These are phyloP conservation scores for Plecturocebus donacophilus DNA, from an alignment of 2,113 vertebrate species.

Conservation along the genomic window DNA sequence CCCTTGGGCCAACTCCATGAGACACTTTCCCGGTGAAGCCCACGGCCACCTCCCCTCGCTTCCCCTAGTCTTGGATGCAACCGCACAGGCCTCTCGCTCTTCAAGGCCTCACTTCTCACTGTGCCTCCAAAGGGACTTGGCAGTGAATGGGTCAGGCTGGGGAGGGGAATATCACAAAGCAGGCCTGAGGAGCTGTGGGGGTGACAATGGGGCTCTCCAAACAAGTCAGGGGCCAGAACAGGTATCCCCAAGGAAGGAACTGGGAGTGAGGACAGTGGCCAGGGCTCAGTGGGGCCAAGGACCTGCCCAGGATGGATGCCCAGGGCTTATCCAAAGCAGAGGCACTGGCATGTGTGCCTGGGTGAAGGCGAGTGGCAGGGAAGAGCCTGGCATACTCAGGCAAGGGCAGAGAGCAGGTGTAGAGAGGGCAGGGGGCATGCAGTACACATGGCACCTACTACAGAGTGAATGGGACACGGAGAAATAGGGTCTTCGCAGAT, in stretches of 20 bases:
- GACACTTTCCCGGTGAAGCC: neutral
- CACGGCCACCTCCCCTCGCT: too few relatives aligned
- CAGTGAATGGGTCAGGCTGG: neutral
- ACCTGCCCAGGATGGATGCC: neutral
- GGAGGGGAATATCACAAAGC: neutral
- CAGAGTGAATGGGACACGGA: too few relatives aligned
- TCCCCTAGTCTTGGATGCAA: neutral
- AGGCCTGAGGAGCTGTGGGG: neutral
- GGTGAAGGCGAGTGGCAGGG: neutral
- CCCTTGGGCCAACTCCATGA: neutral
- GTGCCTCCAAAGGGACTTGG: neutral
- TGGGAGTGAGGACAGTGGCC: neutral
- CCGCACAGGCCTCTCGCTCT: neutral
- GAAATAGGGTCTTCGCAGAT: neutral
- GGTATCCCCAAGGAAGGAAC: neutral
- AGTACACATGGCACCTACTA: fast-evolving
- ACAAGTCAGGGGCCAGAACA: neutral
- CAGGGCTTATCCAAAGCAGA: neutral
- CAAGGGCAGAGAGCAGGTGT: fast-evolving
- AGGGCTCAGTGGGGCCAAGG: neutral
- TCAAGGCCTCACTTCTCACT: neutral
- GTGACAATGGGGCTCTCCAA: neutral
- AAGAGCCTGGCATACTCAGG: neutral
- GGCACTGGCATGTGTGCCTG: fast-evolving
- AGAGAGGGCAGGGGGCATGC: fast-evolving